Percentiles rank a stretch among this genome's conserved stretches.
These are phyloP conservation scores for Candidula unifasciata DNA, from an alignment of 2,888 invertebrate species.

Conservation along the genomic window DNA sequence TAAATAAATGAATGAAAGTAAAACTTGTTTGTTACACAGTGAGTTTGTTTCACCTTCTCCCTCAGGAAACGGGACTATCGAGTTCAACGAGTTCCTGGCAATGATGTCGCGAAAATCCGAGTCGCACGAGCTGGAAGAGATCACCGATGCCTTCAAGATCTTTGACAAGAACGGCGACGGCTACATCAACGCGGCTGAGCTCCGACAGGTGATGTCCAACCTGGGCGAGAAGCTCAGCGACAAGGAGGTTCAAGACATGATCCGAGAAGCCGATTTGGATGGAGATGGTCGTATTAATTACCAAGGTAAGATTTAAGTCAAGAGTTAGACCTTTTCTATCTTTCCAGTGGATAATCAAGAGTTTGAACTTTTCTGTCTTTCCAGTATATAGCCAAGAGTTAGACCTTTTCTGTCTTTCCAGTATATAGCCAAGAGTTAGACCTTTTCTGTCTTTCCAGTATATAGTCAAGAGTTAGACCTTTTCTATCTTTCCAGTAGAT, in stretches of 20 bases:
- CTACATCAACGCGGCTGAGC: constrained; percentile 56
- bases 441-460: no score
- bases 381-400: no score
- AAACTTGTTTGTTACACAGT: no score
- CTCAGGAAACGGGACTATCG: constrained; percentile 98
- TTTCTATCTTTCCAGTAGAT: no score
- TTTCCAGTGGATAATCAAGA: not conserved
- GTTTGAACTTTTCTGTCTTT: no score
- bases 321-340: not conserved
- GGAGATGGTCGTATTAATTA: constrained; percentile 86
- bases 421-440: no score
- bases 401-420: no score
- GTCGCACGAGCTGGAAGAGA: constrained; percentile 53
- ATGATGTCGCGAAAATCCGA: constrained; percentile 99
- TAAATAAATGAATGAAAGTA: no score
- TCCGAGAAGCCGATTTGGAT: constrained; percentile 87
- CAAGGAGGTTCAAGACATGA: constrained; percentile 61
- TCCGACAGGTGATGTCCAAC: constrained; percentile 56
- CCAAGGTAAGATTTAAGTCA: constrained; percentile 52
- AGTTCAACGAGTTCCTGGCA: constrained; percentile 99
- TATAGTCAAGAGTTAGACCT: no score
- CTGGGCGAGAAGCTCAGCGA: constrained; percentile 56
- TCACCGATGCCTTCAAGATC: constrained; percentile 57
- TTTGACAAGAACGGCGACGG: constrained; percentile 59
- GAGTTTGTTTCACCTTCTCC: no score